Conservation (phyloP, 2,113 vertebrate species). For the Nerophis ophidion region DNA sequence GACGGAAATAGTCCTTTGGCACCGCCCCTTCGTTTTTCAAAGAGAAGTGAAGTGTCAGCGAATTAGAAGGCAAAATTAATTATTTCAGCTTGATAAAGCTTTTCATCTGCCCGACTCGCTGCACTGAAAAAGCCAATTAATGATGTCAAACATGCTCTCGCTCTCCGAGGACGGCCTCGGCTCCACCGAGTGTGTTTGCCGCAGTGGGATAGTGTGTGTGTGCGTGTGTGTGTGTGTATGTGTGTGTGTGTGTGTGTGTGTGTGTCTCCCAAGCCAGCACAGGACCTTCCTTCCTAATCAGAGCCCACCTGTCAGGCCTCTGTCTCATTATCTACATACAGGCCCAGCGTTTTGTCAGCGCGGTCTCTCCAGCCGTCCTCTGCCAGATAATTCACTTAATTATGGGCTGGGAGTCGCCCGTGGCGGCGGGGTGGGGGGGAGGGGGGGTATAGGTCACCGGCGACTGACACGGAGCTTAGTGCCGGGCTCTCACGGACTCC, state of each 20-base stretch:
- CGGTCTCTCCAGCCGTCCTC: slow-evolving; percentile 73
- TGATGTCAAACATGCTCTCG: slow-evolving; percentile 99
- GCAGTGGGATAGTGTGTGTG: slow-evolving; percentile 69
- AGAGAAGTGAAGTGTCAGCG: slow-evolving; percentile 98
- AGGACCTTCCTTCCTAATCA: slow-evolving; percentile 87
- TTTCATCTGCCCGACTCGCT: slow-evolving; percentile 99
- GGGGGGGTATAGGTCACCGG: slow-evolving; percentile 52
- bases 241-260: slow-evolving; percentile 18
- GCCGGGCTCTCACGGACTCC: slow-evolving; percentile 19
- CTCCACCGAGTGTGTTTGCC: slow-evolving; percentile 98
- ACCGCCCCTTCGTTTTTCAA: slow-evolving; percentile 71
- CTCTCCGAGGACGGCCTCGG: slow-evolving; percentile 80
- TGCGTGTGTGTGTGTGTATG: slow-evolving; percentile 40
- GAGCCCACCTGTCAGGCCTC: slow-evolving; percentile 89
- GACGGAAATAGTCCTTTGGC: slow-evolving; percentile 40
- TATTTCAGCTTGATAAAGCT: slow-evolving; percentile 99
- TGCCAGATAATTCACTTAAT: slow-evolving; percentile 94
- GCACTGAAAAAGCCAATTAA: slow-evolving; percentile 99
- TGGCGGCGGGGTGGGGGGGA: no score
- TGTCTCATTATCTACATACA: slow-evolving; percentile 88
- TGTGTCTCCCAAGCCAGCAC: slow-evolving; percentile 43
- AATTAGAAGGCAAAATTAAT: slow-evolving; percentile 96
- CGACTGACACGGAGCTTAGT: slow-evolving; percentile 35
- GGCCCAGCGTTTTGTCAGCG: slow-evolving; percentile 89
- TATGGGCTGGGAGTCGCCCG: slow-evolving; percentile 69